Percentiles rank a stretch among this genome's conserved stretches.
Conservation (phyloP, 2,113 vertebrate genomes). For the Tachuris rubrigastra region DNA sequence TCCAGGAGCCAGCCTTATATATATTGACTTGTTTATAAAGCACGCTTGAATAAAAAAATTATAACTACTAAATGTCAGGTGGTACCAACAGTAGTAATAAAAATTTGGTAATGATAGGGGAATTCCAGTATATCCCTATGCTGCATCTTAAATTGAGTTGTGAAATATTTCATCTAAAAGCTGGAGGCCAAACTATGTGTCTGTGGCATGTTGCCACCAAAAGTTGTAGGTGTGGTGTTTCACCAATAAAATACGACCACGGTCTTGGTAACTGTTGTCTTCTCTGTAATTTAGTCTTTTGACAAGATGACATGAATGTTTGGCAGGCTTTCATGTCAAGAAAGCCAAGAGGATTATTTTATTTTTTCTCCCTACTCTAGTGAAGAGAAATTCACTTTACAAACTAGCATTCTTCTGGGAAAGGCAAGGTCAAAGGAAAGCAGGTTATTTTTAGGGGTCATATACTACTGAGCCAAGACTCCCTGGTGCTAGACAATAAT, state of each 20-base stretch:
- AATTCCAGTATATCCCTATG: neutral
- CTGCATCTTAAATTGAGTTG: neutral
- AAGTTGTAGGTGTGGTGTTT: neutral
- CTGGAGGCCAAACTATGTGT: neutral
- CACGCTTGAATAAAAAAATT: neutral
- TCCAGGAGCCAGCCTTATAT: neutral
- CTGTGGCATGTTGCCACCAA: neutral
- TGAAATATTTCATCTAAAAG: neutral
- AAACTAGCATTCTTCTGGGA: slow-evolving; percentile 37
- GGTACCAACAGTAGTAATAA: neutral
- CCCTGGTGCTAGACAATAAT: slow-evolving; percentile 42
- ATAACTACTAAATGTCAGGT: neutral
- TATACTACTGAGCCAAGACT: neutral
- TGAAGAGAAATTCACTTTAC: neutral
- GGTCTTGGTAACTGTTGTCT: slow-evolving; percentile 12
- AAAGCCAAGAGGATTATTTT: neutral
- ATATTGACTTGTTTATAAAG: neutral
- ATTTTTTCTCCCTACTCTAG: neutral
- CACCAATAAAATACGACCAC: neutral
- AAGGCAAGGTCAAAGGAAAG: slow-evolving; percentile 12
- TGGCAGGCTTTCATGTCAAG: slow-evolving; percentile 14
- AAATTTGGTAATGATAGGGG: neutral
- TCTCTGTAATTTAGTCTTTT: neutral
- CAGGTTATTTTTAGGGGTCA: slow-evolving; percentile 57
- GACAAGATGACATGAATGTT: neutral